Base-by-base conservation (phyloP, 2,888 invertebrate genomes). In the Atethmia centrago region DNA sequence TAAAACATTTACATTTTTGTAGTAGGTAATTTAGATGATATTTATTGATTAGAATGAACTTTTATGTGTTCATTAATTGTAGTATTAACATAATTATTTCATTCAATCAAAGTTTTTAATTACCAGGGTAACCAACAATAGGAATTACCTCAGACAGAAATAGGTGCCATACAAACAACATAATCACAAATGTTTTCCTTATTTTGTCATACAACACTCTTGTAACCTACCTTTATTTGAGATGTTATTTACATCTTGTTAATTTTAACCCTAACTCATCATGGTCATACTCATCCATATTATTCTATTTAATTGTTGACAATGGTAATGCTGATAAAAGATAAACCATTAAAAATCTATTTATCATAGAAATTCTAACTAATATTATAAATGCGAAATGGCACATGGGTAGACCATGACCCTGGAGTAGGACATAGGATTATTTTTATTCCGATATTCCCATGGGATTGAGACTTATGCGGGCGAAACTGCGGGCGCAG, bases 101-200 rank as follows among this genome's bases (percentile, higher is more conserved):
- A 25, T 77, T 28, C 47, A 58, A 31, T 68, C 47, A 49, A 55
- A 63, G 62, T 67, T 67, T 47, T 55, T 51, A 62, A 53, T 64
- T 51, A 66, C 53, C 55, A 65, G 63, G 61, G 55, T 78, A 61
- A 78, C 49, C 36, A 71, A 55, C 31, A 78, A 47, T 63, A 71
- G 69, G 31, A 61, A 69, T 55, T 85, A 74, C 79, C 87, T 82
- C 79, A 64, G 66, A 84, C 84, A 71, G 1, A 79, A 73, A 79
- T 74, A 80, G 81, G 83, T 87, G 87, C 87, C 86, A 86, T 87
- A 85, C 36, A 77, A 69, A 82, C 74, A 55, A 71, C 61, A 69
- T 73, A 40, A 72, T 56, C 45, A 69, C 66, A 9, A 58, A 58
- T 61, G 49, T 80, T 80, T 79, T 82, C 71, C 83, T 79, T 62